A percentile compares a stretch with the other conserved stretches of the same genome.
Evolutionary conservation across 2,888 invertebrate species (phyloP).

Genomic region (Caenorhabditis macrosperma): DNA sequence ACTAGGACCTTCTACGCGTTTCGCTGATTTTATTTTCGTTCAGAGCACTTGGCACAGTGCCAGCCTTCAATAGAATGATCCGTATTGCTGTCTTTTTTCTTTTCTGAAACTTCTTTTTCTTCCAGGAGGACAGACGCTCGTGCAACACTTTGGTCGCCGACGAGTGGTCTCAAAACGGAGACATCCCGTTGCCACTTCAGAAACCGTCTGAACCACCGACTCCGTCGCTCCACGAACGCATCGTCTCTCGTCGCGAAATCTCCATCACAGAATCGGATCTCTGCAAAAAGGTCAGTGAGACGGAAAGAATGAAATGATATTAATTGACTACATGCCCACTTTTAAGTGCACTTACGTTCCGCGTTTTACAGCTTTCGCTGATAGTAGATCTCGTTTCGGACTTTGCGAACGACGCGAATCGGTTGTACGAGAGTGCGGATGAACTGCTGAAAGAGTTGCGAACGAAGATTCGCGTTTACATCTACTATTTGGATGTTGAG

Average conservation of each 20-base stretch:
- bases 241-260: slow-evolving; percentile 38
- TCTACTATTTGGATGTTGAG: slow-evolving; percentile 51
- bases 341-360: too few species aligned
- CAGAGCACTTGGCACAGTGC: too few species aligned
- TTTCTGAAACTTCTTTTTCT: too few species aligned
- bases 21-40: too few species aligned
- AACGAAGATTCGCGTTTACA: slow-evolving; percentile 49
- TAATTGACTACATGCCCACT: neutral
- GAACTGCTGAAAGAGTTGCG: slow-evolving; percentile 58
- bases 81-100: too few species aligned
- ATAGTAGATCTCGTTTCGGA: slow-evolving; percentile 59
- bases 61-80: too few species aligned
- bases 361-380: slow-evolving; percentile 47
- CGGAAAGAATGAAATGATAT: neutral
- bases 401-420: slow-evolving; percentile 56
- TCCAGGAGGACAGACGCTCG: slow-evolving; percentile 45
- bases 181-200: slow-evolving; percentile 22
- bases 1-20: too few species aligned
- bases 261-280: slow-evolving; percentile 47
- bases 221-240: slow-evolving; percentile 12
- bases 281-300: slow-evolving; percentile 50
- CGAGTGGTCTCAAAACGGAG: slow-evolving; percentile 36
- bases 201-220: slow-evolving; percentile 24
- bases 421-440: slow-evolving; percentile 55
- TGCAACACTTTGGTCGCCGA: slow-evolving; percentile 55